Evolutionary conservation across 2,113 vertebrate species (phyloP).

Genomic region (Podocnemis expansa): DNA sequence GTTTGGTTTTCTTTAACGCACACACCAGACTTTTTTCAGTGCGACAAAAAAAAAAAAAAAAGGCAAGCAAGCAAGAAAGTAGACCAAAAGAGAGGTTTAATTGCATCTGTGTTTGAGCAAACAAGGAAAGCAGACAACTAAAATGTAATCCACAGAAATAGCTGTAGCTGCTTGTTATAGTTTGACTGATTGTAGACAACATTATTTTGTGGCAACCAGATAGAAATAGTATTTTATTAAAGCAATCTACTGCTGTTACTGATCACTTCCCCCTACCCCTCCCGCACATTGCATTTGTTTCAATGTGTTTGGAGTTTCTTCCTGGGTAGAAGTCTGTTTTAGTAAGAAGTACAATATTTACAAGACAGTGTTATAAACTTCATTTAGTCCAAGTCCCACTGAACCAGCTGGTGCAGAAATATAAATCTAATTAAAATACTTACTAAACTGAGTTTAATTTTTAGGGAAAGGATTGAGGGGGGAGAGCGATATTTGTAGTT

Average conservation of each 20-base stretch:
- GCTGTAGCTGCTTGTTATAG: conserved; percentile 19
- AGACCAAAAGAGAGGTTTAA: not conserved
- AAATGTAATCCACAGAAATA: conserved; percentile 29
- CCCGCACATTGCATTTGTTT: not conserved
- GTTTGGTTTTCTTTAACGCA: no score
- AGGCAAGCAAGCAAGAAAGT: not conserved
- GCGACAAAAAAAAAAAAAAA: no score
- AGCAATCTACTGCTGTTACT: not conserved
- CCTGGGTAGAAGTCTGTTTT: not conserved
- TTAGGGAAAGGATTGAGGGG: not conserved
- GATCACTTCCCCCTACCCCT: not conserved
- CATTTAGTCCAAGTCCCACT: not conserved
- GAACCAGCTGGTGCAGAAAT: conserved; percentile 1
- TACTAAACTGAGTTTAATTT: not conserved
- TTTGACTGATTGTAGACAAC: not conserved
- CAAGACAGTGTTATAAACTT: not conserved
- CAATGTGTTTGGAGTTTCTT: not conserved
- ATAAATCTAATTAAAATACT: not conserved
- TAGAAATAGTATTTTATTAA: not conserved
- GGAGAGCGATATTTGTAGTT: not conserved
- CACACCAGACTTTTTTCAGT: not conserved
- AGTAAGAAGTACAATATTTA: not conserved
- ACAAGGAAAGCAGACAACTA: not conserved
- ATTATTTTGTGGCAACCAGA: not conserved
- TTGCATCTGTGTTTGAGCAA: not conserved